These are phyloP conservation scores for Eulithis prunata DNA, from an alignment of 2,888 invertebrate genomes.

Conservation along the genomic window DNA sequence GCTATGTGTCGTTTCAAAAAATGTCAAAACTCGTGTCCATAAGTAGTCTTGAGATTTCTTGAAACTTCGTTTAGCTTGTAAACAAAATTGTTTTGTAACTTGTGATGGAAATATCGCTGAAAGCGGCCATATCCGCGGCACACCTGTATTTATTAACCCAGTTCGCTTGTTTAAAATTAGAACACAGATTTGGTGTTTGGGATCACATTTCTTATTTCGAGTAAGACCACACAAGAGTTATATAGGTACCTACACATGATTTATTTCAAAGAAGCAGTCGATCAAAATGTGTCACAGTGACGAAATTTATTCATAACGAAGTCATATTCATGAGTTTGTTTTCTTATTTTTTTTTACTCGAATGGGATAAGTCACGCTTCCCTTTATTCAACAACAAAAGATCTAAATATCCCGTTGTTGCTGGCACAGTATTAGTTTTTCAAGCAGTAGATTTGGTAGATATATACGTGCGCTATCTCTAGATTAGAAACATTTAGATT, in stretches of 20 bases:
- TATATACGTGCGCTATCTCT: too few relatives aligned
- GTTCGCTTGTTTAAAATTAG: conserved; percentile 7
- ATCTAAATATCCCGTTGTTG: conserved; percentile 65
- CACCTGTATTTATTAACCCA: conserved; percentile 12
- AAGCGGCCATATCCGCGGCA: background rate
- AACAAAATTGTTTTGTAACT: background rate
- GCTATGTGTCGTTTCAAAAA: too few relatives aligned
- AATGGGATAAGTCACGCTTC: conserved; percentile 77
- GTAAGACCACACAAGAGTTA: conserved; percentile 44
- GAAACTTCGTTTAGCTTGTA: too few relatives aligned
- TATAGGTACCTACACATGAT: conserved; percentile 45
- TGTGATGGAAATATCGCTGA: conserved; percentile 5
- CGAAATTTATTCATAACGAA: conserved; percentile 66
- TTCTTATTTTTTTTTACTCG: conserved; percentile 49
- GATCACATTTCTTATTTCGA: background rate
- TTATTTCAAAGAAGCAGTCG: conserved; percentile 45
- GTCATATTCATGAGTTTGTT: conserved; percentile 63
- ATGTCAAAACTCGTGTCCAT: too few relatives aligned
- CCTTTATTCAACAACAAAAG: conserved; percentile 76
- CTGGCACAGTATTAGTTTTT: conserved; percentile 8
- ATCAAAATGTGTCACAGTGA: conserved; percentile 48
- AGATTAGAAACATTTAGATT: too few relatives aligned
- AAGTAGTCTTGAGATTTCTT: too few relatives aligned
- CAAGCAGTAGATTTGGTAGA: conserved; percentile 9
- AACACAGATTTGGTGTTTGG: background rate